Percentiles rank a stretch among this genome's conserved stretches.
Evolutionary conservation across 1,140 invertebrate species (phyloP).

Genomic region (Phymorhynchus buccinoides): DNA sequence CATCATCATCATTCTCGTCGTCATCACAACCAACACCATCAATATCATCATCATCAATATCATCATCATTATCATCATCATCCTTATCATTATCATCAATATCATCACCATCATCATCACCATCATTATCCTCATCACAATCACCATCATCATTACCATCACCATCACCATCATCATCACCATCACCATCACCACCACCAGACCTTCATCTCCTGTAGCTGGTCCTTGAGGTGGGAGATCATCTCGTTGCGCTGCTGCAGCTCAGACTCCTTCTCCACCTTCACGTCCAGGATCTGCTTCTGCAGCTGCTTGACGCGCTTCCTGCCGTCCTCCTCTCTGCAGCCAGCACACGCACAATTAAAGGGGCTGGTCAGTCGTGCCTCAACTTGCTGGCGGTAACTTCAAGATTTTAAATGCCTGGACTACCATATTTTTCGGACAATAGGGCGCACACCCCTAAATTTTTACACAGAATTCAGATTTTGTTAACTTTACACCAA

Average conservation of each 20-base stretch:
- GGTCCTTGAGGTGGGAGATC: slow-evolving; percentile 72
- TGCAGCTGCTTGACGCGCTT: slow-evolving; percentile 65
- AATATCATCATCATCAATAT: not conserved
- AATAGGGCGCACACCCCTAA: too few relatives aligned
- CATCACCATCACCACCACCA: not conserved
- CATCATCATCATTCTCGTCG: not conserved
- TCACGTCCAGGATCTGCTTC: slow-evolving; percentile 67
- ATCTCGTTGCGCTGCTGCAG: slow-evolving; percentile 71
- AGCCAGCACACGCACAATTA: too few relatives aligned
- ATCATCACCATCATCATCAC: not conserved
- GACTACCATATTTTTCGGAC: too few relatives aligned
- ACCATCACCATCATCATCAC: slow-evolving; percentile 57
- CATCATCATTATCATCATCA: not conserved
- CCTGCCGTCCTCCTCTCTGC: slow-evolving; percentile 69
- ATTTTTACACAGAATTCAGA: too few relatives aligned
- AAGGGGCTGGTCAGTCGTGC: too few relatives aligned
- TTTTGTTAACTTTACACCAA: too few relatives aligned
- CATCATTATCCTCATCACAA: not conserved
- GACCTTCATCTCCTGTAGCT: slow-evolving; percentile 61
- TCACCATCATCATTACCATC: slow-evolving; percentile 19
- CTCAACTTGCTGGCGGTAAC: too few relatives aligned
- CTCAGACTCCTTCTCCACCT: slow-evolving; percentile 70
- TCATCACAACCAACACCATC: not conserved
- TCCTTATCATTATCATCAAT: not conserved
- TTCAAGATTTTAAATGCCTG: too few relatives aligned